Conservation (phyloP, 2,888 invertebrate species). For the Leptinotarsa juncta region DNA sequence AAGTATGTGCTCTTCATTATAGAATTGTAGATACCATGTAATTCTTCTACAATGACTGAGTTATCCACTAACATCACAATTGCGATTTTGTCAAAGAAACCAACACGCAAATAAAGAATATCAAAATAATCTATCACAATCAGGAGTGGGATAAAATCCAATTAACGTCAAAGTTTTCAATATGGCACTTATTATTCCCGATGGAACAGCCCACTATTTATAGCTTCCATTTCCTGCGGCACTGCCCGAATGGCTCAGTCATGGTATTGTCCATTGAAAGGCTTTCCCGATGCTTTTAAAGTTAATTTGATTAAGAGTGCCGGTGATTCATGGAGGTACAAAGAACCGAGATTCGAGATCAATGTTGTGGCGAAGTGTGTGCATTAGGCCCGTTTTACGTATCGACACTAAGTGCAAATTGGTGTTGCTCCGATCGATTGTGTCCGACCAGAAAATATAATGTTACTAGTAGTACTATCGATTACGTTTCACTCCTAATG, state of each 20-base stretch:
- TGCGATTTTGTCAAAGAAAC: not conserved
- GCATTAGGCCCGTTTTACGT: constrained; percentile 53
- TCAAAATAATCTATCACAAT: not conserved
- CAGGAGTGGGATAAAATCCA: not conserved
- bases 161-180: not conserved
- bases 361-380: constrained; percentile 50
- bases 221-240: constrained; percentile 27
- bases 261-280: constrained; percentile 56
- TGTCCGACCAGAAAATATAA: constrained; percentile 56
- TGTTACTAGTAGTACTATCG: not conserved
- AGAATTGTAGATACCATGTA: too few species aligned
- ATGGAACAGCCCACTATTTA: constrained; percentile 2
- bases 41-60: too few species aligned
- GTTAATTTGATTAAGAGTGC: constrained; percentile 61
- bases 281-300: constrained; percentile 59
- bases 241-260: constrained; percentile 49
- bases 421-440: constrained; percentile 58
- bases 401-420: constrained; percentile 60
- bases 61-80: too few species aligned
- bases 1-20: too few species aligned
- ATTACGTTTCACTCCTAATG: not conserved
- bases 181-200: constrained; percentile 1
- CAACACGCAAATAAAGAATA: not conserved
- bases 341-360: constrained; percentile 49
- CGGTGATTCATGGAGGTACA: constrained; percentile 60